Percentiles rank a stretch among this genome's conserved stretches.
Evolutionary conservation across 2,113 vertebrate species (phyloP).

Genomic region (Scalopus aquaticus): DNA sequence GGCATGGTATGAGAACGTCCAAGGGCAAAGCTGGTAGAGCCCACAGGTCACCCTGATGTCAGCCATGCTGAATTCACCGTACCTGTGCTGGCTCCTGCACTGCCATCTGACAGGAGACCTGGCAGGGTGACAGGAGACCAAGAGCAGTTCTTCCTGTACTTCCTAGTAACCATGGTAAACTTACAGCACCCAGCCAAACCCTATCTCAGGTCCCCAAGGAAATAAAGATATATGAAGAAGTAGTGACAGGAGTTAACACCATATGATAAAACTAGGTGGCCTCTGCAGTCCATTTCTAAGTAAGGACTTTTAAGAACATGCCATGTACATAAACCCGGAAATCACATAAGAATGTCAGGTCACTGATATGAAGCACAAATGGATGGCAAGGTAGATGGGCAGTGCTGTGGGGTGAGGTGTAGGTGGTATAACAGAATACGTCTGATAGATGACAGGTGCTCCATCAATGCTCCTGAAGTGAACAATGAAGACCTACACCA

Average conservation of each 20-base stretch:
- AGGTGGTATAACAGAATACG: background rate
- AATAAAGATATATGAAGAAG: background rate
- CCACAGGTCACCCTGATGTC: background rate
- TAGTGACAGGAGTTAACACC: rapidly evolving
- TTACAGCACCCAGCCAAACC: background rate
- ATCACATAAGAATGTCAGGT: background rate
- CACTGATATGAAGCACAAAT: background rate
- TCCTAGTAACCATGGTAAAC: background rate
- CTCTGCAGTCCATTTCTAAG: background rate
- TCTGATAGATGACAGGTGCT: background rate
- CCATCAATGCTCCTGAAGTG: background rate
- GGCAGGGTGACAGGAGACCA: background rate
- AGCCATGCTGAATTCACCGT: background rate
- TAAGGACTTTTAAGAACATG: background rate
- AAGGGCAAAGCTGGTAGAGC: background rate
- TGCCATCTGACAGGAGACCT: too few species aligned
- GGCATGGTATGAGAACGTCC: background rate
- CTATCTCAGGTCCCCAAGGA: background rate
- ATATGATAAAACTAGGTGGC: background rate
- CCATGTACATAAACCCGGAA: background rate
- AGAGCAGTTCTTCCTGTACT: background rate
- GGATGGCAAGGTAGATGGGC: background rate
- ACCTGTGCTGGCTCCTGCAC: background rate
- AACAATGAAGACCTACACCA: background rate
- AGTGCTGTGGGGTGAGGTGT: too few species aligned